These are phyloP conservation scores for Calameuta pallipes DNA, from an alignment of 2,888 invertebrate species.

Conservation along the genomic window DNA sequence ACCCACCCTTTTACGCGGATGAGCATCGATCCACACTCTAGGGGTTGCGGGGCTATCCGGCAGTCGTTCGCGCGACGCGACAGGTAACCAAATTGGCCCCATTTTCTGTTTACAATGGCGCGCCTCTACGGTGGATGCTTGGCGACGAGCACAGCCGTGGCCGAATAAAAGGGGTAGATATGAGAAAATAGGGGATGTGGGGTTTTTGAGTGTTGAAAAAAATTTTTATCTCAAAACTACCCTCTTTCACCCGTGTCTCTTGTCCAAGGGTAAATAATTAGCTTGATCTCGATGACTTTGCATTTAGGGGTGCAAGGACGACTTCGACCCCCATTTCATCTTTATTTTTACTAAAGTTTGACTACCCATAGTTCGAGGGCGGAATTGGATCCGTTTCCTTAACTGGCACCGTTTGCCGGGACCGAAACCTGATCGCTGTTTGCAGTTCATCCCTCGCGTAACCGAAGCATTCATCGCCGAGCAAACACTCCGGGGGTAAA, in stretches of 20 bases:
- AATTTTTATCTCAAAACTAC: not conserved
- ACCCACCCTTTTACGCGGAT: conserved; percentile 60
- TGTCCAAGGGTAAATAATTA: not conserved
- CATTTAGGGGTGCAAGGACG: not conserved
- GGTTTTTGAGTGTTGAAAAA: not conserved
- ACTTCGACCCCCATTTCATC: not conserved
- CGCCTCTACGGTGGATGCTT: not conserved
- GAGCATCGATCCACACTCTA: conserved; percentile 63
- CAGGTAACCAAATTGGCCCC: conserved; percentile 48
- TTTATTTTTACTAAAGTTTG: not conserved
- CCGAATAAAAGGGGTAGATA: not conserved
- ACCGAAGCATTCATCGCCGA: conserved; percentile 56
- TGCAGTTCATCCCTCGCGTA: conserved; percentile 60
- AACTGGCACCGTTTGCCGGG: conserved; percentile 4
- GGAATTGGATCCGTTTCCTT: not conserved
- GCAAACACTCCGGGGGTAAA: conserved; percentile 44
- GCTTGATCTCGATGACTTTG: not conserved
- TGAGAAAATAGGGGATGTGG: not conserved
- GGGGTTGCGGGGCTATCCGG: conserved; percentile 28
- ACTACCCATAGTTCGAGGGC: not conserved
- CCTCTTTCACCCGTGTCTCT: not conserved
- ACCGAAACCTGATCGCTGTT: conserved; percentile 62
- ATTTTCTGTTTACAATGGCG: conserved; percentile 20
- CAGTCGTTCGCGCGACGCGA: conserved; percentile 23
- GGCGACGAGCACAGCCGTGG: not conserved